These are phyloP conservation scores for Caenorhabditis remanei DNA, from an alignment of 1,140 invertebrate species.

Conservation along the genomic window DNA sequence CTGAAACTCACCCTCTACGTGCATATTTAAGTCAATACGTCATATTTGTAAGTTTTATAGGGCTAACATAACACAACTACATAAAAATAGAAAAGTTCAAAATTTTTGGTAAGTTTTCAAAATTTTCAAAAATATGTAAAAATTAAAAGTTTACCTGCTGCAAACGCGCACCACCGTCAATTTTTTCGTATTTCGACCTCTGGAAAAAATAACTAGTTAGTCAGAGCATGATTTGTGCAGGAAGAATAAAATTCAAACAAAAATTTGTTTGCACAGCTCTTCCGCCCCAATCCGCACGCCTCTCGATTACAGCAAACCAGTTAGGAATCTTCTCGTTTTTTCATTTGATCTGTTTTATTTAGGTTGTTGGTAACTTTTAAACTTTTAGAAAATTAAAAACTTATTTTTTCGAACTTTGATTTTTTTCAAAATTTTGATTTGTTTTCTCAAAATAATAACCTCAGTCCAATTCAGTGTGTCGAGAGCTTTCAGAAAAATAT, in stretches of 20 bases:
- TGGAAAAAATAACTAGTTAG: background rate
- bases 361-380: too few species aligned
- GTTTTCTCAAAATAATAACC: background rate
- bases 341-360: background rate
- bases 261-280: conserved; percentile 28
- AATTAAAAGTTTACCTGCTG: background rate
- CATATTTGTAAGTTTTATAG: background rate
- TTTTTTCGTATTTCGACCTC: background rate
- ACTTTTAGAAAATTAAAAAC: too few species aligned
- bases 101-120: background rate
- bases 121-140: too few species aligned
- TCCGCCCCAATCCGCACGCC: background rate
- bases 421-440: background rate
- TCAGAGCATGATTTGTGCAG: background rate
- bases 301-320: conserved; percentile 3
- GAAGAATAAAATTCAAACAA: background rate
- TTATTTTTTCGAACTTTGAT: background rate
- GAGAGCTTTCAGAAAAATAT: background rate
- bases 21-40: background rate
- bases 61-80: too few species aligned
- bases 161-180: background rate
- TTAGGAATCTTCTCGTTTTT: too few species aligned
- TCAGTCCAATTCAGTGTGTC: background rate
- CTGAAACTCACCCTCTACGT: background rate
- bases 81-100: background rate